Evolutionary conservation across 2,888 invertebrate genomes (phyloP).

Genomic region (Dynastes maya): DNA sequence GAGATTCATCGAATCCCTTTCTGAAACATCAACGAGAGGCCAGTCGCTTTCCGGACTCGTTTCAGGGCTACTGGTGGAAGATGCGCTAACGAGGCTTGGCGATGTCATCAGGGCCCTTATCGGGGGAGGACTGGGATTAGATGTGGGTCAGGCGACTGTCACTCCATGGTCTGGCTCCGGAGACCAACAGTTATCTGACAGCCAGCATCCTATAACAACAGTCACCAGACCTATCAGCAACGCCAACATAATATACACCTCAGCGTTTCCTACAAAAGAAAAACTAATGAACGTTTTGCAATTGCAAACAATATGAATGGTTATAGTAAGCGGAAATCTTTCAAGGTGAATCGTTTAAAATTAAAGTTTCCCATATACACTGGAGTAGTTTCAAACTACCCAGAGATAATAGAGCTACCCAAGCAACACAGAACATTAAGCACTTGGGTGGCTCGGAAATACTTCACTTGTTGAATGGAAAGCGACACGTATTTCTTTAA

Average conservation of each 20-base stretch:
- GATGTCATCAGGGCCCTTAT: slow-evolving; percentile 55
- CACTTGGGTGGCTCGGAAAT: too few species aligned
- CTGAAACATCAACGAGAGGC: slow-evolving; percentile 67
- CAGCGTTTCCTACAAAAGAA: slow-evolving; percentile 78
- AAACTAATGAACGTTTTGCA: background rate
- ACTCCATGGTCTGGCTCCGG: slow-evolving; percentile 80
- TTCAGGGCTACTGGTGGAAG: slow-evolving; percentile 58
- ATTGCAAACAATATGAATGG: background rate
- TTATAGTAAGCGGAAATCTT: too few species aligned
- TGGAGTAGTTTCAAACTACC: too few species aligned
- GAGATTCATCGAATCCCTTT: slow-evolving; percentile 60
- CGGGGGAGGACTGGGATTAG: slow-evolving; percentile 74
- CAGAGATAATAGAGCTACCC: too few species aligned
- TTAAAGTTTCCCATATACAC: too few species aligned
- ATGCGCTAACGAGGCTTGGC: slow-evolving; percentile 60
- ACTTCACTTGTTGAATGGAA: too few species aligned
- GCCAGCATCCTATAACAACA: slow-evolving; percentile 84
- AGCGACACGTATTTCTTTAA: too few species aligned
- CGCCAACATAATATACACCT: slow-evolving; percentile 83
- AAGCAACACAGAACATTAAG: too few species aligned
- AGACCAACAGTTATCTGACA: slow-evolving; percentile 86
- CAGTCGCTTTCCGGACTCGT: slow-evolving; percentile 69
- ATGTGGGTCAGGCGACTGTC: slow-evolving; percentile 80
- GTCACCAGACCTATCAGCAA: slow-evolving; percentile 82
- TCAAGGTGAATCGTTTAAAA: too few species aligned